Conservation (phyloP, 2,888 invertebrate species). For the Chouioia cunea region DNA sequence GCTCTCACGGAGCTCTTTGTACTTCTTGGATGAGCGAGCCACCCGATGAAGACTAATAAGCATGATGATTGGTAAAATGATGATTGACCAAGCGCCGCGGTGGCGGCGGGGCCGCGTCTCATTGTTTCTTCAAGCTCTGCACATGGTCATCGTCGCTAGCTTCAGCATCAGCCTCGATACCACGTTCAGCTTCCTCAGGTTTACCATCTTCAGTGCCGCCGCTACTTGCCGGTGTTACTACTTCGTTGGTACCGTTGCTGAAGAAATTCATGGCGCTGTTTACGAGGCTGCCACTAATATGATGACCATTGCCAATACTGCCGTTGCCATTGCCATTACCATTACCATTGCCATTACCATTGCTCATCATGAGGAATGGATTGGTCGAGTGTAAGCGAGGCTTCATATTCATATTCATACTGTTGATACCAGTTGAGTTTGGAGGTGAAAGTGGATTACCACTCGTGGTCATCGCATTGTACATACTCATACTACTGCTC, state of each 20-base stretch:
- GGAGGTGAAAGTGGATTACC: background rate
- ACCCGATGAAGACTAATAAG: too few species aligned
- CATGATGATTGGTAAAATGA: background rate
- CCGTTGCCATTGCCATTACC: slow-evolving; percentile 67
- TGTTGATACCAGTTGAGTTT: background rate
- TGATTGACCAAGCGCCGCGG: slow-evolving; percentile 8
- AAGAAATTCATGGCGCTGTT: slow-evolving; percentile 51
- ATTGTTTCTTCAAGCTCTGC: slow-evolving; percentile 53
- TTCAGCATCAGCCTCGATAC: slow-evolving; percentile 73
- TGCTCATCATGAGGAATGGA: slow-evolving; percentile 47
- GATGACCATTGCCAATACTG: slow-evolving; percentile 61
- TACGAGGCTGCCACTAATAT: slow-evolving; percentile 54
- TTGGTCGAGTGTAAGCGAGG: slow-evolving; percentile 41
- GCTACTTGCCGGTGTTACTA: slow-evolving; percentile 73
- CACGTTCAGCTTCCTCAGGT: slow-evolving; percentile 71
- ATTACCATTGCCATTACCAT: slow-evolving; percentile 70
- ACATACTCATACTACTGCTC: background rate
- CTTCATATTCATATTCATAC: slow-evolving; percentile 15
- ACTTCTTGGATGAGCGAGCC: too few species aligned
- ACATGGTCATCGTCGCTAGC: slow-evolving; percentile 70
- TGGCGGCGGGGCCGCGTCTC: slow-evolving; percentile 22
- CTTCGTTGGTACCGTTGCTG: slow-evolving; percentile 61
- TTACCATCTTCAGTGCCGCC: slow-evolving; percentile 73
- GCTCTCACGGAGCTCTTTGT: too few species aligned
- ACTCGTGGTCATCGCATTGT: background rate